Conservation (phyloP, 2,113 vertebrate species). For the Eonycteris spelaea region DNA sequence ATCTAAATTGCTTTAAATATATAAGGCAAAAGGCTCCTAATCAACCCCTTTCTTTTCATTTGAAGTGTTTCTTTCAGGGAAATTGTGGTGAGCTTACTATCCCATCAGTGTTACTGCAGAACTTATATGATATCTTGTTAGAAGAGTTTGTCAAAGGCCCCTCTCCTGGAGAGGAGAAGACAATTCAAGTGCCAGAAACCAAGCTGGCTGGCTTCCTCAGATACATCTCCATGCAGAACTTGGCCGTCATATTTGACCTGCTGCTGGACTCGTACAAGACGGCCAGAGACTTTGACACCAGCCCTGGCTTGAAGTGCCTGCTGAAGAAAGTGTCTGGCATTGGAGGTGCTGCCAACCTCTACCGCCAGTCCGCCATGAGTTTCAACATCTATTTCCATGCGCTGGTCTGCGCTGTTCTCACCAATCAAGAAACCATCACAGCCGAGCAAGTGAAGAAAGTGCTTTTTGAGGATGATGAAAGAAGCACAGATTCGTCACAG, state of each 20-base stretch:
- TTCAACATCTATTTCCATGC: conserved; percentile 98
- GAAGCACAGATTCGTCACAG: conserved; percentile 94
- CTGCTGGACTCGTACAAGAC: conserved; percentile 97
- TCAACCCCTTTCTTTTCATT: neutral
- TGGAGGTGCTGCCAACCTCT: conserved; percentile 94
- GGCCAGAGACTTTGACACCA: conserved; percentile 95
- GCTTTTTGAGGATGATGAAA: conserved; percentile 93
- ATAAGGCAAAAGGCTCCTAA: neutral
- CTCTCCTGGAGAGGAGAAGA: conserved; percentile 85
- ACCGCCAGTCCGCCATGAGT: conserved; percentile 97
- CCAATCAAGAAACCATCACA: conserved; percentile 91
- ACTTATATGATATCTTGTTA: conserved; percentile 94
- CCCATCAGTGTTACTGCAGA: conserved; percentile 98
- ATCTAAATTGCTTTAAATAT: neutral
- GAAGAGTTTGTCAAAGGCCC: conserved; percentile 96
- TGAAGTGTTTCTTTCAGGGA: conserved; percentile 95
- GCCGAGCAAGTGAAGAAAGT: conserved; percentile 95
- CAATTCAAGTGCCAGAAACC: conserved; percentile 84
- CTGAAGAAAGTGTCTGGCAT: conserved; percentile 98
- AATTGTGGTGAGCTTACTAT: conserved; percentile 96
- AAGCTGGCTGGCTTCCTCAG: conserved; percentile 92
- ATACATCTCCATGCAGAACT: conserved; percentile 97
- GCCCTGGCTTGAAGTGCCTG: conserved; percentile 95
- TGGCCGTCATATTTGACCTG: conserved; percentile 97
- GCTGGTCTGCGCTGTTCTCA: conserved; percentile 91